These are phyloP conservation scores for Mactromeris polynyma DNA, from an alignment of 2,888 invertebrate genomes.

Conservation along the genomic window DNA sequence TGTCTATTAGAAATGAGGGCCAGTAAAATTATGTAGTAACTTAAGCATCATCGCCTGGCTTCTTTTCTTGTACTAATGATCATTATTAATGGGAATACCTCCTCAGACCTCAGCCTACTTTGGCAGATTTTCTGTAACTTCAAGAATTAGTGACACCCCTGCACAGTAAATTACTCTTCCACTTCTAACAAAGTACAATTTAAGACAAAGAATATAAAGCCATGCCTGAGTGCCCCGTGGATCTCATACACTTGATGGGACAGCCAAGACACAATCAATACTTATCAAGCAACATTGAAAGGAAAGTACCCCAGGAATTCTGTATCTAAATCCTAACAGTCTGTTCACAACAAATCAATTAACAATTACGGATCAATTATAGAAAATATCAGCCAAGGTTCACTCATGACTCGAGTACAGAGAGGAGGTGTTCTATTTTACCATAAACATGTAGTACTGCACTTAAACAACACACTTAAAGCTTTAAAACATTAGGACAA, in stretches of 20 bases:
- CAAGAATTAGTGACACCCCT: too few relatives aligned
- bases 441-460: neutral
- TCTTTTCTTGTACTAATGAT: too few relatives aligned
- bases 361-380: slow-evolving; percentile 1
- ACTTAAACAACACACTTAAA: neutral
- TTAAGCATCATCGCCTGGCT: too few relatives aligned
- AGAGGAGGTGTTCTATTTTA: neutral
- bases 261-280: neutral
- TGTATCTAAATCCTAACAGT: slow-evolving; percentile 1
- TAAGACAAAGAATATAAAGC: neutral
- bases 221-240: neutral
- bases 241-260: neutral
- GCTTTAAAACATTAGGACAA: neutral
- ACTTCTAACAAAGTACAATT: too few relatives aligned
- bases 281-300: neutral
- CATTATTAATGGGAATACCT: too few relatives aligned
- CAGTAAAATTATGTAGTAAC: too few relatives aligned
- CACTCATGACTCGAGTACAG: neutral
- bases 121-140: too few relatives aligned
- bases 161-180: too few relatives aligned
- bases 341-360: slow-evolving; percentile 27
- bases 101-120: too few relatives aligned
- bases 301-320: neutral
- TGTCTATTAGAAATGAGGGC: too few relatives aligned
- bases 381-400: slow-evolving; percentile 9